phyloP scores from a whole-genome alignment of 2,888 invertebrate species.

The Zonitis immaculata region DNA sequence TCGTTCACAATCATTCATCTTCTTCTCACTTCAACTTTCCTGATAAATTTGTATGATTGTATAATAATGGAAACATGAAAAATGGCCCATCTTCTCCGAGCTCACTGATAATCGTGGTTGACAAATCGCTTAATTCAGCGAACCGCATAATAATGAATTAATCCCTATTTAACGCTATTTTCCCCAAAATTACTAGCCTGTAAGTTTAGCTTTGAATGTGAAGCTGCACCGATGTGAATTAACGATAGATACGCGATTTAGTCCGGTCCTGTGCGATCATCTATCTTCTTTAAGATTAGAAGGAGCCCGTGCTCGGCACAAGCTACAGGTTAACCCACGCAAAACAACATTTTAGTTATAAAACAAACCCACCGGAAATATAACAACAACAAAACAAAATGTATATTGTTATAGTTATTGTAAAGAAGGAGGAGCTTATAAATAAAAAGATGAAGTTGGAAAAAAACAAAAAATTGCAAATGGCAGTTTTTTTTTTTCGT shows the following conservation, averaged over 20 bases:
- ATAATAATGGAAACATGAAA: too few relatives aligned
- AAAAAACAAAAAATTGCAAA: conserved; percentile 14
- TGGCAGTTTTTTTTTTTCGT: conserved; percentile 10
- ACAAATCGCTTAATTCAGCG: too few relatives aligned
- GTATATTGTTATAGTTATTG: conserved; percentile 24
- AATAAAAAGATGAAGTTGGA: background rate
- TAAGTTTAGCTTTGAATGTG: too few relatives aligned
- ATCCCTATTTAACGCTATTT: too few relatives aligned
- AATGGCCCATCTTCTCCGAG: too few relatives aligned
- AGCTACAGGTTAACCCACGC: conserved; percentile 39
- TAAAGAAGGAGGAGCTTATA: background rate
- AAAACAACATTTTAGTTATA: conserved; percentile 33
- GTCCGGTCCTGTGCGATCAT: conserved; percentile 14
- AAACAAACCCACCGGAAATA: conserved; percentile 42
- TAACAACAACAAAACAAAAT: conserved; percentile 23
- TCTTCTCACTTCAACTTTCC: too few relatives aligned
- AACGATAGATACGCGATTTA: background rate
- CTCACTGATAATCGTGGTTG: too few relatives aligned
- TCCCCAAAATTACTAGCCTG: too few relatives aligned
- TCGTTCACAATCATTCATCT: too few relatives aligned
- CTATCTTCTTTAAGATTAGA: conserved; percentile 12
- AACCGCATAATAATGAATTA: too few relatives aligned
- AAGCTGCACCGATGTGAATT: too few relatives aligned
- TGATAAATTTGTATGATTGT: too few relatives aligned
- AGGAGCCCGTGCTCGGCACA: conserved; percentile 39